Evolutionary conservation across 2,888 invertebrate genomes (phyloP).

Genomic region (Drosophila emarginata): DNA sequence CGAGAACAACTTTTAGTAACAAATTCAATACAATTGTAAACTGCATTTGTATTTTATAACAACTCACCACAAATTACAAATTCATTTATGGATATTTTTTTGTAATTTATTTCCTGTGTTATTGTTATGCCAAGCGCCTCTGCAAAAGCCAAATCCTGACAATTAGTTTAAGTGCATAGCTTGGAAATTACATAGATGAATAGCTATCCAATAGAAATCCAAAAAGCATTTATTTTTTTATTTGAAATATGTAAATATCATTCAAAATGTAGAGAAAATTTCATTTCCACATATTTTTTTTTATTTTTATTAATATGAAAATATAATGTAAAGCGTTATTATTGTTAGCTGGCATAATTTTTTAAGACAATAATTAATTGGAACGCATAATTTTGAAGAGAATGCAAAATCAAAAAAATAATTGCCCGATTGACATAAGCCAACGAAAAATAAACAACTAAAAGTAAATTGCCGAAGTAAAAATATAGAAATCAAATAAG

Average conservation of each 20-base stretch:
- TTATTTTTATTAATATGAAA: conserved; percentile 22
- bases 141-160: conserved; percentile 70
- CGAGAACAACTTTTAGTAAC: not conserved
- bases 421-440: conserved; percentile 32
- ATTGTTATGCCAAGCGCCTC: conserved; percentile 50
- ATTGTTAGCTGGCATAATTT: conserved; percentile 70
- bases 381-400: conserved; percentile 21
- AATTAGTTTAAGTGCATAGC: conserved; percentile 51
- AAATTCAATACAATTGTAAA: conserved; percentile 31
- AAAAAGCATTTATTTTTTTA: conserved; percentile 73
- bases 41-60: conserved; percentile 45
- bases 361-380: conserved; percentile 77
- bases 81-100: conserved; percentile 16
- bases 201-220: conserved; percentile 46
- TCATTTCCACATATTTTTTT: conserved; percentile 27
- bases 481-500: conserved; percentile 10
- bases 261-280: conserved; percentile 18
- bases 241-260: conserved; percentile 60
- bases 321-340: conserved; percentile 40
- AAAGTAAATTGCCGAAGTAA: conserved; percentile 25
- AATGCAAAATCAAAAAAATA: conserved; percentile 7
- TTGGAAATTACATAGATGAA: conserved; percentile 12
- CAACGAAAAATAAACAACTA: conserved; percentile 43
- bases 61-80: conserved; percentile 65
- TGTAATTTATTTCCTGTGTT: conserved; percentile 22